Evolutionary conservation across 1,140 invertebrate genomes (phyloP).

Genomic region (Ostrea denselamellosa): DNA sequence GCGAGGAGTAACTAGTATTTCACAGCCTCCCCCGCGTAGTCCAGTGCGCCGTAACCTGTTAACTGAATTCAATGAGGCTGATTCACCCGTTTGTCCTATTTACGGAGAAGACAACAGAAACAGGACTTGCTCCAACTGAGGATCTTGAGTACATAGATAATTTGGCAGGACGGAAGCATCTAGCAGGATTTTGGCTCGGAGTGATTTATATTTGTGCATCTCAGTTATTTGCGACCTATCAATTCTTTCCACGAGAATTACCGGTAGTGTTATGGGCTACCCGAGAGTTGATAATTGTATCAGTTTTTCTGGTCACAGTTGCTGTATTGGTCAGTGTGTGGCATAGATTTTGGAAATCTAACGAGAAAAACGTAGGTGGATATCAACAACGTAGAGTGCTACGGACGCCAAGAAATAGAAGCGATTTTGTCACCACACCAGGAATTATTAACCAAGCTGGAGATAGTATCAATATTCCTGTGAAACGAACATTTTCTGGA

Average conservation of each 20-base stretch:
- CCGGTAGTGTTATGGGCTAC: background rate
- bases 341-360: background rate
- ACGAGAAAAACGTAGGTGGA: background rate
- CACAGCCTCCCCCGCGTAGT: background rate
- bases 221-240: background rate
- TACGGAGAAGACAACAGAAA: too few relatives aligned
- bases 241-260: conserved; percentile 24
- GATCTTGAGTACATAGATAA: background rate
- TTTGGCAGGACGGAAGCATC: background rate
- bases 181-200: background rate
- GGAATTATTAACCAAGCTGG: background rate
- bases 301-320: background rate
- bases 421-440: background rate
- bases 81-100: background rate
- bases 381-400: background rate
- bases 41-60: background rate
- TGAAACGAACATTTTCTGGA: conserved; percentile 20
- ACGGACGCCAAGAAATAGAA: background rate
- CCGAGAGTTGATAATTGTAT: background rate
- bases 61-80: conserved; percentile 28
- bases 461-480: background rate
- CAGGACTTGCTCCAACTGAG: background rate
- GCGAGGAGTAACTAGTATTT: background rate
- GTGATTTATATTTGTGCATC: background rate
- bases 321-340: background rate